Evolutionary conservation across 2,113 vertebrate genomes (phyloP).

Genomic region (Solenodon paradoxus): DNA sequence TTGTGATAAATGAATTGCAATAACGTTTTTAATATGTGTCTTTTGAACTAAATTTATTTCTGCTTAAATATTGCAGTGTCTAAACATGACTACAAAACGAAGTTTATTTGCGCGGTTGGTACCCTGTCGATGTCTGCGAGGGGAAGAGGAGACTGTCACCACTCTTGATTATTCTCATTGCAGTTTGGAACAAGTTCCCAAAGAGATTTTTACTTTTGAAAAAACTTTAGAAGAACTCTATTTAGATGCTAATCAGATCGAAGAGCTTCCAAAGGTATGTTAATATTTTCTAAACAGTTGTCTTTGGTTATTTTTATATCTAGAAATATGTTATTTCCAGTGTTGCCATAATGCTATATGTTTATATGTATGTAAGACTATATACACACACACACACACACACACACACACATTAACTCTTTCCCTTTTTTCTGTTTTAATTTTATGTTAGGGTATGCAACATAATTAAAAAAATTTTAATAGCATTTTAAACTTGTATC

Average conservation of each 20-base stretch:
- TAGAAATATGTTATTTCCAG: slow-evolving; percentile 8
- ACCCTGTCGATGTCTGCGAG: slow-evolving; percentile 97
- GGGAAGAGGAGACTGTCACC: slow-evolving; percentile 97
- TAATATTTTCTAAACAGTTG: neutral
- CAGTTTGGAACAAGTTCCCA: slow-evolving; percentile 99
- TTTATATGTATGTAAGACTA: neutral
- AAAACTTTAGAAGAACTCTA: slow-evolving; percentile 99
- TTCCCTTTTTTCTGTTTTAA: neutral
- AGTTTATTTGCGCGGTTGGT: slow-evolving; percentile 97
- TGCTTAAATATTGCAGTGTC: slow-evolving; percentile 82
- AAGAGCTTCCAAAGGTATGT: slow-evolving; percentile 98
- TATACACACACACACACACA: too few relatives aligned
- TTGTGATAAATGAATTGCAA: neutral
- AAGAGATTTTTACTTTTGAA: slow-evolving; percentile 98
- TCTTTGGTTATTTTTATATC: slow-evolving; percentile 1
- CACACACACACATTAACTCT: too few relatives aligned
- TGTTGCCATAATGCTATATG: slow-evolving; percentile 15
- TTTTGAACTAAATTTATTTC: slow-evolving; percentile 46
- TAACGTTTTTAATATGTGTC: neutral
- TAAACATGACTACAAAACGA: slow-evolving; percentile 97
- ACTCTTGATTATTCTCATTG: slow-evolving; percentile 98
- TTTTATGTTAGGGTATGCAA: slow-evolving; percentile 26
- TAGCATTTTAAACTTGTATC: neutral
- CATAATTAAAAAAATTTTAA: slow-evolving; percentile 1
- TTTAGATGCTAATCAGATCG: slow-evolving; percentile 99